Base-by-base conservation (phyloP, 53 echinoderm and acorn worm species). In the Apostichopus leukothele region DNA sequence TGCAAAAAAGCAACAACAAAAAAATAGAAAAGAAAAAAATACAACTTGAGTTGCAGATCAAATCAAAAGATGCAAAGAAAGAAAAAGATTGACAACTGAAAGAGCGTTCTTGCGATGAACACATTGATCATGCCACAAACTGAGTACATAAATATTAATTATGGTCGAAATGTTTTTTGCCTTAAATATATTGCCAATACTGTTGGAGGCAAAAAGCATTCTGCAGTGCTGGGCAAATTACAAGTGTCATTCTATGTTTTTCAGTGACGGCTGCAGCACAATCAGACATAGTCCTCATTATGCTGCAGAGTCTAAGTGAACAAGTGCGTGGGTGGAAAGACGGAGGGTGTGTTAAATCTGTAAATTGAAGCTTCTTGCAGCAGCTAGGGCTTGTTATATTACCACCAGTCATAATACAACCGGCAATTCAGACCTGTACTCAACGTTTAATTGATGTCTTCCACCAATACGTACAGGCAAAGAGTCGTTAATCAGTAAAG, bases 281-380 rank as follows among this genome's bases (percentile, higher is more conserved):
- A 71, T 71, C 71, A 71, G 71, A 71, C 71, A 71, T 18, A 80
- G 80, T 22, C 80, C 80, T 80, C 80, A 80, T 80, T 80, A 80
- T 80, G 80, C 80, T 53, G 80, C n/a, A 80, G 11, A 57, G 57
- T 80, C 53, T 80, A 55, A 71, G 71, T 71, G 71, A 71, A 71
- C 53, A 53, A 80, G 23, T 80, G 80, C 80, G 80, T 80, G 80
- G 80, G 80, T 80, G 80, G 54, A 57, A 53, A 71, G 71, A 71
- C 18, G 18, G 71, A 71, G 71, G 71, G 18, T 71, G 71, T 71
- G 71, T 18, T 71, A 18, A 71, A 71, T 63, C 63, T 63, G 63
- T 16, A 63, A 63, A 63, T 63, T 63, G 63, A 63, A 63, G 63
- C 63, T 63, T 16, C 39, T 39, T 39, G 39, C 39, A 3, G 39